These are phyloP conservation scores for Phrynosoma platyrhinos DNA, from an alignment of 2,113 vertebrate genomes.

Conservation along the genomic window DNA sequence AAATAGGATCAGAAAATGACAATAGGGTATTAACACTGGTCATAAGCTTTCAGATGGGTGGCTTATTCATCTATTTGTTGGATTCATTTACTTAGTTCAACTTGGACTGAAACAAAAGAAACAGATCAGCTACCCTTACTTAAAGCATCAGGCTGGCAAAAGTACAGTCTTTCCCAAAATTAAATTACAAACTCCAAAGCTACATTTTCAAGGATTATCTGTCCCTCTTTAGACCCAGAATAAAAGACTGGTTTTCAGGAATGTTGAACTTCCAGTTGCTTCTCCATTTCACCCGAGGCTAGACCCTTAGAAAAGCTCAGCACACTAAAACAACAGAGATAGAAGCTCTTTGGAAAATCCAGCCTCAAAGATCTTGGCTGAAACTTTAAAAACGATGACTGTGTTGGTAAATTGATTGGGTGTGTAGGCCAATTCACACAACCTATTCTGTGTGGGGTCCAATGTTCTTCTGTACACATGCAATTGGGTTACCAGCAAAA, in stretches of 20 bases:
- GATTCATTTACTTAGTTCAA: background rate
- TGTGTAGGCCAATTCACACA: background rate
- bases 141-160: background rate
- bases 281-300: background rate
- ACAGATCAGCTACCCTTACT: rapidly evolving
- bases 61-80: background rate
- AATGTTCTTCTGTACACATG: background rate
- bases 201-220: background rate
- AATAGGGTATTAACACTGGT: background rate
- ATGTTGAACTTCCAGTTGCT: background rate
- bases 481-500: background rate
- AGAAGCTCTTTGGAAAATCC: background rate
- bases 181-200: background rate
- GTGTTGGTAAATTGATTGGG: background rate
- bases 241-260: background rate
- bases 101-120: background rate
- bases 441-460: background rate
- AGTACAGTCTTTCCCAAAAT: background rate
- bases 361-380: background rate
- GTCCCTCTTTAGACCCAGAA: background rate
- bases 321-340: background rate
- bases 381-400: background rate
- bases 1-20: background rate
- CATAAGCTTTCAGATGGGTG: no score
- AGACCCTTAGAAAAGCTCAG: background rate